phyloP scores from a whole-genome alignment of 2,888 invertebrate species.

The Leptinotarsa juncta region DNA sequence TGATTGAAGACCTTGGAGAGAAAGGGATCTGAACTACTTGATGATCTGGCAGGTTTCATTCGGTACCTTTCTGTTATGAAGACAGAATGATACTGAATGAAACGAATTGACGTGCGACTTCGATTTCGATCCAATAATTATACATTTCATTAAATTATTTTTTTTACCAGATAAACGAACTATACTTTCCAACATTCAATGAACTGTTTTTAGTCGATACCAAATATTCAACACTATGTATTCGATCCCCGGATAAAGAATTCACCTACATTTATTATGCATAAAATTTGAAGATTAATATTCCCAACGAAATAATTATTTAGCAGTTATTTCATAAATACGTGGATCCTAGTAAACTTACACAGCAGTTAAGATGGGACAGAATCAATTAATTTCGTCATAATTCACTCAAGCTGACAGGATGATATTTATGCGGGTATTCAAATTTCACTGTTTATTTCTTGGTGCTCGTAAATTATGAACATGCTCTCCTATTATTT shows the following conservation, averaged over 20 bases:
- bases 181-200: too few relatives aligned
- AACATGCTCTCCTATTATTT: slow-evolving; percentile 6
- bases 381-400: slow-evolving; percentile 2
- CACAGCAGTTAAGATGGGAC: slow-evolving; percentile 2
- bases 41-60: too few relatives aligned
- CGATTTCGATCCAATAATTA: too few relatives aligned
- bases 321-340: neutral
- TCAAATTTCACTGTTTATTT: slow-evolving; percentile 17
- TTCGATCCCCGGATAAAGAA: neutral
- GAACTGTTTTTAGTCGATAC: neutral
- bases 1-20: too few relatives aligned
- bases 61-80: too few relatives aligned
- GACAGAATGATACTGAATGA: too few relatives aligned
- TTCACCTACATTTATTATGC: neutral
- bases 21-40: too few relatives aligned
- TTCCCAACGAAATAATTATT: neutral
- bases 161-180: too few relatives aligned
- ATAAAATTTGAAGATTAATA: neutral
- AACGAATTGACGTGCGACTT: too few relatives aligned
- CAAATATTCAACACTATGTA: neutral
- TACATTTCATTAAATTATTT: too few relatives aligned
- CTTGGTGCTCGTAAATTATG: slow-evolving; percentile 8
- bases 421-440: slow-evolving; percentile 12
- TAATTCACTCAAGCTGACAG: slow-evolving; percentile 7
- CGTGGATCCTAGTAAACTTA: neutral